These are phyloP conservation scores for Ptilorrhoa leucosticta DNA, from an alignment of 2,113 vertebrate species.

Conservation along the genomic window DNA sequence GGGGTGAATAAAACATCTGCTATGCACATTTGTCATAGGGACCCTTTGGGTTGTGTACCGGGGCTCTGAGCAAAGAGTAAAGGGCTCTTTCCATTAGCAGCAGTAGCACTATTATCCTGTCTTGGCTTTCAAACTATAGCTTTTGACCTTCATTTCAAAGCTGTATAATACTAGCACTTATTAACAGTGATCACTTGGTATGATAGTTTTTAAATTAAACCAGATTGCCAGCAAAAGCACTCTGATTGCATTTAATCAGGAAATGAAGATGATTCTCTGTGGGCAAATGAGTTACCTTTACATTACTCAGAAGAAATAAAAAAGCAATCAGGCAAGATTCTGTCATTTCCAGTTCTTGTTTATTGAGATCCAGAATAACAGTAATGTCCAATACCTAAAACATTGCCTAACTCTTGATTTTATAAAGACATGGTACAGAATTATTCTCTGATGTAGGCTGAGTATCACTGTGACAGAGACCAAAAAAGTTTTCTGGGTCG, in stretches of 20 bases:
- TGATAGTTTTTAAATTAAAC: conserved; percentile 70
- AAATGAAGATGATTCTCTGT: conserved; percentile 31
- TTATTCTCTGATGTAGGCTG: neutral
- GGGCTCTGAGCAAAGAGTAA: neutral
- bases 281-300: conserved; percentile 31
- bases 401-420: neutral
- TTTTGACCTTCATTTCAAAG: conserved; percentile 67
- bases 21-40: neutral
- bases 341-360: neutral
- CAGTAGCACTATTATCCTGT: neutral
- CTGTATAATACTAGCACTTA: conserved; percentile 42
- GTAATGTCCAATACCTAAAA: conserved; percentile 4
- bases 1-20: neutral
- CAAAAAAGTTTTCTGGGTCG: conserved; percentile 4
- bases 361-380: neutral
- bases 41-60: neutral
- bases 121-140: conserved; percentile 21
- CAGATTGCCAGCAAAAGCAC: conserved; percentile 33
- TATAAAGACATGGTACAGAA: neutral
- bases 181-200: conserved; percentile 56
- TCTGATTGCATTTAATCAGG: conserved; percentile 69
- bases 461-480: neutral
- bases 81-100: neutral
- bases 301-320: neutral
- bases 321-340: neutral